Conservation (phyloP, 53 echinoderm and acorn worm genomes). For the Actinopyga echinites region DNA sequence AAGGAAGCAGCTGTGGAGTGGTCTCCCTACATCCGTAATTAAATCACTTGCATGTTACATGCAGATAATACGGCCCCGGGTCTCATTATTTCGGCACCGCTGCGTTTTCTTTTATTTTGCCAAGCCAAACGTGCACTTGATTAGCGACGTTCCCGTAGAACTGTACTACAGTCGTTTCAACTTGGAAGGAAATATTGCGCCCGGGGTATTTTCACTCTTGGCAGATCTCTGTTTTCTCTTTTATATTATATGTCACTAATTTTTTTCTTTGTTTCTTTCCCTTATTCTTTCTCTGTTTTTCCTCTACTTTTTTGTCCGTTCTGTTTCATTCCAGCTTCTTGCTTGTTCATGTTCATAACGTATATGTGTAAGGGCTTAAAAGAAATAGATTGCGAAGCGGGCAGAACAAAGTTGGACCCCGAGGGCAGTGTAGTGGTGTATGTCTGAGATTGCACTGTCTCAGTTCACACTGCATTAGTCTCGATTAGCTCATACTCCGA, state of each 20-base stretch:
- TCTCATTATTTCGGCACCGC: neutral
- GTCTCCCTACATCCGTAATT: conserved; percentile 34
- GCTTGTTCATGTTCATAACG: no score
- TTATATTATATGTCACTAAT: no score
- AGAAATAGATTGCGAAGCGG: conserved; percentile 3
- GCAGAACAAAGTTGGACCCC: conserved; percentile 32
- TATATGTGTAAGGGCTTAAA: neutral
- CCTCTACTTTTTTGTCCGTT: no score
- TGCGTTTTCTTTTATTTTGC: neutral
- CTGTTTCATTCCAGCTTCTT: no score
- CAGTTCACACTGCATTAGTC: no score
- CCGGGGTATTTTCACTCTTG: conserved; percentile 7
- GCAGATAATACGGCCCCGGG: conserved; percentile 33
- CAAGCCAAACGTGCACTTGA: conserved; percentile 3
- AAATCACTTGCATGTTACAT: conserved; percentile 35
- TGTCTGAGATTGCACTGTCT: no score
- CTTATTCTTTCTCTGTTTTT: no score
- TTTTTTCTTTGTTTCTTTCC: no score
- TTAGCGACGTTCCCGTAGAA: conserved; percentile 25
- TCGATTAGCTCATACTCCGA: conserved; percentile 2
- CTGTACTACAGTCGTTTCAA: conserved; percentile 22
- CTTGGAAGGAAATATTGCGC: conserved; percentile 12
- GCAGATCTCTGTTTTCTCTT: no score
- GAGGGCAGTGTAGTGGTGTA: neutral
- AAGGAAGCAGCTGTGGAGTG: conserved; percentile 30